A percentile compares a stretch with the other conserved stretches of the same genome.
Conservation (phyloP, 2,113 vertebrate species). For the Dicentrarchus labrax region DNA sequence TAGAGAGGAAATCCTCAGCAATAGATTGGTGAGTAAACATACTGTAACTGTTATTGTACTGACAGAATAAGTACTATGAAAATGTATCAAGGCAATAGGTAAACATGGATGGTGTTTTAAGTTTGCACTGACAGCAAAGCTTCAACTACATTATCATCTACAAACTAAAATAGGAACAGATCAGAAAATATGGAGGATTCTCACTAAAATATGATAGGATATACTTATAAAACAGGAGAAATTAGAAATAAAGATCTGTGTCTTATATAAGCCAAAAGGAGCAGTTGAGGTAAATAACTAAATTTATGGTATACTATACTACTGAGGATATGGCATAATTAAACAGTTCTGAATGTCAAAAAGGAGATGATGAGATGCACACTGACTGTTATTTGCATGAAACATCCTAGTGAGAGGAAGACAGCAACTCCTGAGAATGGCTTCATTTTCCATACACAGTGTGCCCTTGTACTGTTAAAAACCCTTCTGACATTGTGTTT, state of each 20-base stretch:
- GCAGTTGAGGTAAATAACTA: not conserved
- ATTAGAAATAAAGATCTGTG: not conserved
- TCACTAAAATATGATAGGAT: not conserved
- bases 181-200: not conserved
- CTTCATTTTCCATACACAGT: constrained; percentile 18
- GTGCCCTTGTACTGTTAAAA: constrained; percentile 43
- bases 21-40: no score
- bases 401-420: constrained; percentile 12
- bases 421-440: constrained; percentile 17
- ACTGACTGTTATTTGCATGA: not conserved
- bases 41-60: not conserved
- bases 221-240: not conserved
- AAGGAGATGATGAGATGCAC: constrained; percentile 1
- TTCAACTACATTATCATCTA: not conserved
- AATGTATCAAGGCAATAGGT: not conserved
- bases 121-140: not conserved
- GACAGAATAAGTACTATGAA: not conserved
- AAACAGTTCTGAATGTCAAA: constrained; percentile 32
- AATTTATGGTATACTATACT: not conserved
- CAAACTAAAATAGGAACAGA: not conserved
- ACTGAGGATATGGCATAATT: not conserved
- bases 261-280: not conserved
- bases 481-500: constrained; percentile 52
- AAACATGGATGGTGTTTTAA: not conserved
- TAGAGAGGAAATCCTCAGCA: not conserved